Conservation (phyloP, 2,888 invertebrate species). For the Cancer borealis region DNA sequence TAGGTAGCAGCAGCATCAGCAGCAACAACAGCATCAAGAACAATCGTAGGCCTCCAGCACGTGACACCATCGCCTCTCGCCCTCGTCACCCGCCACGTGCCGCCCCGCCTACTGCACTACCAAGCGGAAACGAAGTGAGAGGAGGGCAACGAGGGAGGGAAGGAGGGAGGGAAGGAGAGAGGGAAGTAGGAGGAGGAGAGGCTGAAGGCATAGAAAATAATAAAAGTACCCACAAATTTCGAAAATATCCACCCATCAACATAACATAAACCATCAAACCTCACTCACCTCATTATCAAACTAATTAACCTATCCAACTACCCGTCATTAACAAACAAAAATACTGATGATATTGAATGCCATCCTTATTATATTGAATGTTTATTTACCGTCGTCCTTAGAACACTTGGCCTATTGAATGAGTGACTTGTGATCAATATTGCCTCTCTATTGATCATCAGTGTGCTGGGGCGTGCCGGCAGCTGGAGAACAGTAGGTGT, state of each 20-base stretch:
- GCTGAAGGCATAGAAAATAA: background rate
- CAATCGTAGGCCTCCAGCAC: slow-evolving; percentile 35
- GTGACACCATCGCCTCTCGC: slow-evolving; percentile 14
- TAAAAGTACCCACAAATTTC: background rate
- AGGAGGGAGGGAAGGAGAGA: background rate
- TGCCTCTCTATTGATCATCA: background rate
- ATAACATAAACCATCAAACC: background rate
- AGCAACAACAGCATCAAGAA: background rate
- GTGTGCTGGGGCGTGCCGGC: background rate
- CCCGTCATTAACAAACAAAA: background rate
- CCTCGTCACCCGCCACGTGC: slow-evolving; percentile 44
- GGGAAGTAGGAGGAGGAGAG: background rate
- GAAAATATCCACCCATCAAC: background rate
- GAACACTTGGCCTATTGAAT: background rate
- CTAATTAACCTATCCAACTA: background rate
- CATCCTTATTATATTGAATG: background rate
- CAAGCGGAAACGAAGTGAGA: slow-evolving; percentile 5
- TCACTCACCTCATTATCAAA: background rate
- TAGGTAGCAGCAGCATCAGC: background rate
- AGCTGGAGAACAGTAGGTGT: slow-evolving; percentile 11
- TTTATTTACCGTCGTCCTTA: background rate
- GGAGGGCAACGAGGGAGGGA: background rate
- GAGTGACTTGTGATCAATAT: slow-evolving; percentile 11
- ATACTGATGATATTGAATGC: background rate
- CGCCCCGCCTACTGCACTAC: slow-evolving; percentile 9